phyloP scores from a whole-genome alignment of 1,140 invertebrate species.

The Odontomachus brunneus region DNA sequence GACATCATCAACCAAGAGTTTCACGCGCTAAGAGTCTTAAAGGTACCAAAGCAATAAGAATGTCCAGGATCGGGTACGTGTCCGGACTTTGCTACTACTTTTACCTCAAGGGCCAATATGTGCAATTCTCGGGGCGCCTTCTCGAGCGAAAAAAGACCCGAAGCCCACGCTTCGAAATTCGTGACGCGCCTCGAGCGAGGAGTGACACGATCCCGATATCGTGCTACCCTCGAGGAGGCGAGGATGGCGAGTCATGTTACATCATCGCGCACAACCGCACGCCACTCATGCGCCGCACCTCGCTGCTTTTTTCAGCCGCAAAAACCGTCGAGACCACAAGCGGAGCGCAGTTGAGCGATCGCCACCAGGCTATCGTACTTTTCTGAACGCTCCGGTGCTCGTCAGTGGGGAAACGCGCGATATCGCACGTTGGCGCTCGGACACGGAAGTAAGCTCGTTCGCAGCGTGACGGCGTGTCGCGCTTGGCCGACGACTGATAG shows the following conservation, averaged over 20 bases:
- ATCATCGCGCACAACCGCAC: constrained; percentile 9
- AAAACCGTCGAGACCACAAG: constrained; percentile 33
- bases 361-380: constrained; percentile 36
- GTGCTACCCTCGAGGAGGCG: neutral
- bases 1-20: too few relatives aligned
- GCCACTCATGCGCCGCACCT: constrained; percentile 35
- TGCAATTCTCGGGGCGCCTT: too few relatives aligned
- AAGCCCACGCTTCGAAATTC: too few relatives aligned
- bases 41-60: too few relatives aligned
- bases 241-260: neutral
- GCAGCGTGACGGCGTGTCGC: constrained; percentile 31
- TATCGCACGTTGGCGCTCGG: constrained; percentile 38
- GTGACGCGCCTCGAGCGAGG: neutral
- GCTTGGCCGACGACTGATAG: constrained; percentile 41
- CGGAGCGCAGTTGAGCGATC: constrained; percentile 41
- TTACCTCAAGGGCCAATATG: too few relatives aligned
- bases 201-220: neutral
- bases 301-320: constrained; percentile 46
- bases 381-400: constrained; percentile 41
- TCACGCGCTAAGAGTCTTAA: too few relatives aligned
- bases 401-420: constrained; percentile 32
- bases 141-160: too few relatives aligned
- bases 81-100: too few relatives aligned
- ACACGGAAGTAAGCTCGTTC: constrained; percentile 45
- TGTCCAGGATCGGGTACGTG: too few relatives aligned